Conservation (phyloP, 2,113 vertebrate species). For the Sinocyclocheilus grahami region DNA sequence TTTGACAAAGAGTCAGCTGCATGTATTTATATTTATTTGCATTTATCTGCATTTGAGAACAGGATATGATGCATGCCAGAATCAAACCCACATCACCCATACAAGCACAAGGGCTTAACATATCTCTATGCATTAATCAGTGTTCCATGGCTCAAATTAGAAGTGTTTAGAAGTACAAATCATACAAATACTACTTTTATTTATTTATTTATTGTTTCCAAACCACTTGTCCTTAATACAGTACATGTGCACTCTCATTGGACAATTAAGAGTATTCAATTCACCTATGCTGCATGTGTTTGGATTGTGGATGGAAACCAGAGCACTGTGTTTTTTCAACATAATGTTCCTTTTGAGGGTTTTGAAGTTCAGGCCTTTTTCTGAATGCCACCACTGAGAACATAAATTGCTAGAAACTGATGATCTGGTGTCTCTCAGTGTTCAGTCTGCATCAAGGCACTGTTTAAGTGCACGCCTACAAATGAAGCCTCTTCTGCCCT, state of each 20-base stretch:
- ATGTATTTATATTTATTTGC: too few species aligned
- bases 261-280: not conserved
- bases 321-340: not conserved
- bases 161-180: not conserved
- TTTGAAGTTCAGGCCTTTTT: not conserved
- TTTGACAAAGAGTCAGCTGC: not conserved
- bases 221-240: too few species aligned
- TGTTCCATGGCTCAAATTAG: not conserved
- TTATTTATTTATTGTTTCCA: not conserved
- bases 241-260: not conserved
- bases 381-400: not conserved
- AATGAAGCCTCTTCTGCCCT: constrained; percentile 69
- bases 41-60: not conserved
- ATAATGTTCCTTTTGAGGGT: not conserved
- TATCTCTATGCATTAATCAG: not conserved
- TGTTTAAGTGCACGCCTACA: constrained; percentile 27
- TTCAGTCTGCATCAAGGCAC: not conserved
- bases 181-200: not conserved
- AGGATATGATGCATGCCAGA: not conserved
- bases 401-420: not conserved
- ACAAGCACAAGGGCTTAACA: not conserved
- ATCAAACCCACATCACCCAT: not conserved
- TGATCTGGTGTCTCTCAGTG: not conserved
- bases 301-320: not conserved
- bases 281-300: not conserved